Base-by-base conservation (phyloP, 2,888 invertebrate species). In the Empis stercorea region DNA sequence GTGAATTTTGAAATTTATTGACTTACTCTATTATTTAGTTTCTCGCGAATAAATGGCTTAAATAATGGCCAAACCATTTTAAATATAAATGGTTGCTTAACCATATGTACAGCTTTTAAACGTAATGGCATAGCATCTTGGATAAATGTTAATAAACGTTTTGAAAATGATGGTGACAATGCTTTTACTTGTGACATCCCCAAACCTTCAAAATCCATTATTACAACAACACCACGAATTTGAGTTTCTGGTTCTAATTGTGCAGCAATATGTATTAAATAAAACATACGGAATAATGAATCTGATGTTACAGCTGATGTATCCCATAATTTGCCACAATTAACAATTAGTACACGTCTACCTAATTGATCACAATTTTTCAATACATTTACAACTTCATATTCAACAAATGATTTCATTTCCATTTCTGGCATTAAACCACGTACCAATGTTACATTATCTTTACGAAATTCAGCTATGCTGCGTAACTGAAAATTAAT, bases 111-210 rank as follows among this genome's bases (percentile, higher is more conserved):
- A 69, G 87, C 87, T 66, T 87, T 88, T 56, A 88, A 72, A 46
- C 88, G 75, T 44, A 87, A 66, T 3, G 88, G 87, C 86, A 88
- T 85, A 0, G 88, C 87, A 48, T 88, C 86, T 68, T 89, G 88
- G 56, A 89, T 87, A 68, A 88, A 89, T 10, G 78, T 77, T 51
- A 88, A 73, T 44, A 88, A 74, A 43, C 81, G 77, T 72, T 80
- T 79, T 44, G 85, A 84, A 69, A 87, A 88, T 10, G 79, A 68
- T 1, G 86, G 86, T 1, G 80, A 76, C 44, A 88, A 65, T 0
- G 79, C 81, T 48, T 64, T 69, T 15, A 78, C 76, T 75, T 87
- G 87, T 61, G 79, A 76, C 80, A 84, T 81, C 9, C 80, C 76
- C 60, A 89, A 72, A 9, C 81, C 79, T 54, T 86, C 75, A 63